Evolutionary conservation across 2,888 invertebrate species (phyloP), one percentile per base, ranked within the genome.

Genomic region (Epirrita christyi): DNA sequence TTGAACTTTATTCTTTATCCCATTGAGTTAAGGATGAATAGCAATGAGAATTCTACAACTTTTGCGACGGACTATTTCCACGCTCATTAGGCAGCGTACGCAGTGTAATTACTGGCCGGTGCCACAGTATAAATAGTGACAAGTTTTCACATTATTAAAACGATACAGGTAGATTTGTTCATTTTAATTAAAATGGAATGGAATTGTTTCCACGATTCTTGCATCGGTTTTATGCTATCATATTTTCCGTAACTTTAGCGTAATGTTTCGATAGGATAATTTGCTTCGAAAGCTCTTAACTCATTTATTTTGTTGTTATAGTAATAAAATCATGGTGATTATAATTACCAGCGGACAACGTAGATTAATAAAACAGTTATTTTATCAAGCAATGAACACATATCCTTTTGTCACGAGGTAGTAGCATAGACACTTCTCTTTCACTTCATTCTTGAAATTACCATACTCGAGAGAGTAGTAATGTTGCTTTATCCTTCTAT

Each of bases 71-170:
- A 40, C 36, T 49, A 14, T 49, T 41, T 29, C 34, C 48, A 40
- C 45, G 41, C 58, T 58, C 58, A 58, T 58, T 53, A 58, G 44
- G 58, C 34, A 38, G 36, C 41, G 50, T 46, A 50, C 55, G 43
- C 43, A 48, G 44, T 44, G 48, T 58, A 58, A 58, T 58, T 53
- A 53, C 53, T 53, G 53, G 41, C 28, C 53, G 21, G 45, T 45
- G 45, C 9, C 21, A 48, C 48, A 49, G 53, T 45, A 41, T 28
- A 46, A 21, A 21, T 21, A 21, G 21, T 21, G 4, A 21, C 21
- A 21, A 21, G 21, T 4, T 21, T 21, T n/a, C n/a, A n/a, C 27
- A 44, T 55, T 55, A 55, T 47, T 45, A 55, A 54, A 55, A 48
- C 28, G 15, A 36, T 37, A 11, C 13, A 42, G 28, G 46, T 48